Evolutionary conservation across 2,888 invertebrate species (phyloP), one percentile per base, ranked within the genome.

Genomic region (Odontomyia ornata): DNA sequence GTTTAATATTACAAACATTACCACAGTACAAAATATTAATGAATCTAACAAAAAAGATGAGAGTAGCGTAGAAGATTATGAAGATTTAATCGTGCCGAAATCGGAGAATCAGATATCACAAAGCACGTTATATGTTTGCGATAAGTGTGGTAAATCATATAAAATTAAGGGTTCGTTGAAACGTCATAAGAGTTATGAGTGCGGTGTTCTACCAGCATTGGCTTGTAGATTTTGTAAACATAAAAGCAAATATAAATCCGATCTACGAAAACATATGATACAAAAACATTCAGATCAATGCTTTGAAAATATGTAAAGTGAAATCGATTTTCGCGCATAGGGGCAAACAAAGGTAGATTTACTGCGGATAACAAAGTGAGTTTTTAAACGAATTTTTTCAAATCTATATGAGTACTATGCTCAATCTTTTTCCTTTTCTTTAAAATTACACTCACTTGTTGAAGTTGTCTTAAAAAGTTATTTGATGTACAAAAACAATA

Each of bases 81-180:
- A 1, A 21, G 30, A 23, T 21, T 69, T 69, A 15, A 1, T 69
- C n/a, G 23, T 15, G 43, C 11, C 46, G 21, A 56, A 76, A 65
- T 46, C 15, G 9, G 15, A 36, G 1, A 27, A 18, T n/a, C 21
- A 1, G 7, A 25, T 13, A 11, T 7, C 11, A 9, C 18, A 30
- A 30, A 1, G 21, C 52, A 27, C 69, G 27, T 57, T 88, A 76
- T 89, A 90, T 84, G 90, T 89, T 80, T 93, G 93, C 88, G 90
- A 89, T 83, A 89, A 89, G 83, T 95, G 95, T 86, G 93, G 93
- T 81, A 95, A 95, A 88, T 90, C 92, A 82, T 95, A 95, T 89
- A 92, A 92, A 87, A 92, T 92, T 86, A 93, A 93, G 84, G 92
- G 93, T 81, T 93, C 93, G 79, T 88, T 94, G 82, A 92, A 91